Percentiles rank a stretch among this genome's conserved stretches.
Evolutionary conservation across 2,888 invertebrate species (phyloP).

Genomic region (Thalpophila matura): DNA sequence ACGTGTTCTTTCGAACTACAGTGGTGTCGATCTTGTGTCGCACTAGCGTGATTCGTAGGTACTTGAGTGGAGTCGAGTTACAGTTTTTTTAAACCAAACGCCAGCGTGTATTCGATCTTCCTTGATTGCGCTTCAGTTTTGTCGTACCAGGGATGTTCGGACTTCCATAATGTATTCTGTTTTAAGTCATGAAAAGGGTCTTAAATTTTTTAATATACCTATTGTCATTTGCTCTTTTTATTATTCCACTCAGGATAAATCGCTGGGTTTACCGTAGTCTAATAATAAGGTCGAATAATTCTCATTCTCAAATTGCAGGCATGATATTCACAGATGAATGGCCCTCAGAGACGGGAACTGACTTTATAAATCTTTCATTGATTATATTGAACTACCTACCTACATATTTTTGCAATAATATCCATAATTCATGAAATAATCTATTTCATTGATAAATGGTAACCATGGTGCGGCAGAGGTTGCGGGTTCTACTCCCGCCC

Average conservation of each 20-base stretch:
- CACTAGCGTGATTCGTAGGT: too few relatives aligned
- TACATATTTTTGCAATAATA: conserved; percentile 15
- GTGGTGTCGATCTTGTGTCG: too few relatives aligned
- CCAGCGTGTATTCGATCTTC: too few relatives aligned
- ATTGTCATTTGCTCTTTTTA: conserved; percentile 10
- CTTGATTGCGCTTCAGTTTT: too few relatives aligned
- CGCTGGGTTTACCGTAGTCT: not conserved
- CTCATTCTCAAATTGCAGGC: conserved; percentile 61
- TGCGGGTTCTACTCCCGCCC: too few relatives aligned
- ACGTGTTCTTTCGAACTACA: too few relatives aligned
- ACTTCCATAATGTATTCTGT: too few relatives aligned
- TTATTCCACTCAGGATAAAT: conserved; percentile 13
- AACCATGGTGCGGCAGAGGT: too few relatives aligned
- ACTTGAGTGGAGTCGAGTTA: too few relatives aligned
- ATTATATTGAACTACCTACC: conserved; percentile 57
- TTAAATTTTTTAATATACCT: conserved; percentile 24
- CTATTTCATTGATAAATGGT: not conserved
- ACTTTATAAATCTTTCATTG: conserved; percentile 60
- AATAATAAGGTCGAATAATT: conserved; percentile 60
- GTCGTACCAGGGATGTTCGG: too few relatives aligned
- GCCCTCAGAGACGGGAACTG: conserved; percentile 43
- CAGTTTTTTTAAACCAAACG: too few relatives aligned
- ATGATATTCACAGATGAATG: conserved; percentile 74
- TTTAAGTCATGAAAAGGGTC: too few relatives aligned
- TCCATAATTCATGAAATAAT: conserved; percentile 13